Conservation (phyloP, 2,888 invertebrate species). For the Drosophila kokeensis region DNA sequence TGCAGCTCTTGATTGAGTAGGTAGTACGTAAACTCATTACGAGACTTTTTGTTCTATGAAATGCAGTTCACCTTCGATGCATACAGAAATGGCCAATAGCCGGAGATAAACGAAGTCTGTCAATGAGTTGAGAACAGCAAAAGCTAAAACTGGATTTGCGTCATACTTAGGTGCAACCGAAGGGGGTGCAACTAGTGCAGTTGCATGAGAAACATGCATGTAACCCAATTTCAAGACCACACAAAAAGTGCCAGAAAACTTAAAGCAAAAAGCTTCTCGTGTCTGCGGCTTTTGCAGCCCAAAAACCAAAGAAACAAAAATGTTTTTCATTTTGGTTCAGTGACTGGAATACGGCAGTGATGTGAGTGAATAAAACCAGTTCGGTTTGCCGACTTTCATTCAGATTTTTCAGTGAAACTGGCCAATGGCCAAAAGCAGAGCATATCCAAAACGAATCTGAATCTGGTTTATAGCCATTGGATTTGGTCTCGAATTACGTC, state of each 20-base stretch:
- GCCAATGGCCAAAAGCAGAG: conserved; percentile 61
- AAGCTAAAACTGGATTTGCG: conserved; percentile 27
- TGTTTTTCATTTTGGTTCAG: conserved; percentile 72
- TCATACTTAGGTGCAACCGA: neutral
- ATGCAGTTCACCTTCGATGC: conserved; percentile 67
- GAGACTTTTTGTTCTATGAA: conserved; percentile 33
- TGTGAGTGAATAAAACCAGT: conserved; percentile 61
- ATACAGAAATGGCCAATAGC: conserved; percentile 62
- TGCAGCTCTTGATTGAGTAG: conserved; percentile 34
- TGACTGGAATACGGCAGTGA: conserved; percentile 57
- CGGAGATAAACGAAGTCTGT: conserved; percentile 52
- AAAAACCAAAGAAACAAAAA: conserved; percentile 43
- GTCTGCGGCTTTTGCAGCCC: conserved; percentile 50
- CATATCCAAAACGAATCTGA: conserved; percentile 59
- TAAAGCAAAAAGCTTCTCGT: conserved; percentile 46
- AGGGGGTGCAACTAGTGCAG: conserved; percentile 19
- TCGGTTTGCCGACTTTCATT: conserved; percentile 68
- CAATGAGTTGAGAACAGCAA: conserved; percentile 31
- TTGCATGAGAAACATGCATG: conserved; percentile 25
- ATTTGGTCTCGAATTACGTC: conserved; percentile 44
- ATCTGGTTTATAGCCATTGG: conserved; percentile 68
- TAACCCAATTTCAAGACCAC: conserved; percentile 64
- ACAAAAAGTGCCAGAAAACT: conserved; percentile 42
- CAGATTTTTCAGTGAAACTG: conserved; percentile 65
- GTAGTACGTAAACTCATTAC: conserved; percentile 28